A percentile compares a stretch with the other conserved stretches of the same genome.
phyloP scores from a whole-genome alignment of 2,113 vertebrate species.

The Bostrychus sinensis region DNA sequence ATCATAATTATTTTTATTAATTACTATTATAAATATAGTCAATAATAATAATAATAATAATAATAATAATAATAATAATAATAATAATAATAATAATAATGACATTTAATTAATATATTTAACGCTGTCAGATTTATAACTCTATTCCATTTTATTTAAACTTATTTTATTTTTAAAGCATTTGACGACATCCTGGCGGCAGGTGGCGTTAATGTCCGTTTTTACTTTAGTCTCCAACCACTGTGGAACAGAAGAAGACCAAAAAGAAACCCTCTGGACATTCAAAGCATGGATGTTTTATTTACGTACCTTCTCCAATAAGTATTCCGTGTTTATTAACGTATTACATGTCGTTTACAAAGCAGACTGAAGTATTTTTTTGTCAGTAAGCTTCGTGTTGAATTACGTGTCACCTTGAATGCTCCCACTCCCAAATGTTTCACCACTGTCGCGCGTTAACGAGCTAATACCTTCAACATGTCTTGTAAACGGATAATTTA shows the following conservation, averaged over 20 bases:
- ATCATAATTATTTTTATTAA: too few relatives aligned
- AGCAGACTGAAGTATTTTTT: too few relatives aligned
- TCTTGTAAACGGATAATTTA: not conserved
- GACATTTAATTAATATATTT: not conserved
- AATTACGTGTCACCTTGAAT: conserved; percentile 63
- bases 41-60: too few relatives aligned
- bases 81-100: too few relatives aligned
- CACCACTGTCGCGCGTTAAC: not conserved
- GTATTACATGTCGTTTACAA: not conserved
- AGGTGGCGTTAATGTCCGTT: not conserved
- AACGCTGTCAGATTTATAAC: not conserved
- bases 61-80: too few relatives aligned
- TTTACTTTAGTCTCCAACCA: not conserved
- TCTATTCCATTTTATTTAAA: not conserved
- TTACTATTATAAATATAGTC: too few relatives aligned
- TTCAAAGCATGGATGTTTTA: not conserved
- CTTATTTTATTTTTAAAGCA: not conserved
- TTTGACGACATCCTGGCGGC: not conserved
- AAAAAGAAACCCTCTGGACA: not conserved
- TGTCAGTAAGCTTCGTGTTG: not conserved
- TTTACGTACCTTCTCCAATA: not conserved
- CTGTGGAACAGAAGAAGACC: not conserved
- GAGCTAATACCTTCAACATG: not conserved
- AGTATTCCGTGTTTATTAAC: not conserved
- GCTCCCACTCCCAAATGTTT: conserved; percentile 1